Conservation (phyloP, 2,797 vertebrate species). For the Kryptolebias ocellatus region DNA sequence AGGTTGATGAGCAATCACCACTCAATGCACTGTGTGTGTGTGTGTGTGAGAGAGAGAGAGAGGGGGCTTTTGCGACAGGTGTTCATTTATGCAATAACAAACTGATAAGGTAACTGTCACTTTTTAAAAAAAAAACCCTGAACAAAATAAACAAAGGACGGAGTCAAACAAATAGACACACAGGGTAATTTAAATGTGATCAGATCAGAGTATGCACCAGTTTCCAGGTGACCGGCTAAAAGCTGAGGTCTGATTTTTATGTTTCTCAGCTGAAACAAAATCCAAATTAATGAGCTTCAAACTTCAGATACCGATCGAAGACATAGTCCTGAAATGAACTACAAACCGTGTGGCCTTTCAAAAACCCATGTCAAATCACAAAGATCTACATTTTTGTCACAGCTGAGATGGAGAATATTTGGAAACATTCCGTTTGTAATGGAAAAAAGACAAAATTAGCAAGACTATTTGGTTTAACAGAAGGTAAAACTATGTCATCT, state of each 20-base stretch:
- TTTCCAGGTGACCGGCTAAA: not conserved
- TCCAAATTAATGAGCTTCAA: not conserved
- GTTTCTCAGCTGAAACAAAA: not conserved
- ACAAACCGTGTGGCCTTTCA: too few relatives aligned
- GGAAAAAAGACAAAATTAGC: too few relatives aligned
- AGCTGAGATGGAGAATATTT: not conserved
- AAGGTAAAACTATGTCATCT: not conserved
- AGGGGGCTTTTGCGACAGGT: constrained; percentile 28
- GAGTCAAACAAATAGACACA: not conserved
- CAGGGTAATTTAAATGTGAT: not conserved
- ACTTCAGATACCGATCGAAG: not conserved
- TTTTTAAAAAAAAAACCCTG: not conserved
- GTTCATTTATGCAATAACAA: constrained; percentile 8
- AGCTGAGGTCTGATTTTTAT: not conserved
- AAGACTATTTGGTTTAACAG: not conserved
- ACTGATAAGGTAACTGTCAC: not conserved
- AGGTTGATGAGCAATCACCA: constrained; percentile 55
- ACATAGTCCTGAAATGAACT: not conserved
- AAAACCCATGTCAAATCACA: not conserved
- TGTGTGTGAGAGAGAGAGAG: too few relatives aligned
- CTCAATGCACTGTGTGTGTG: constrained; percentile 18
- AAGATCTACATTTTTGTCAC: not conserved
- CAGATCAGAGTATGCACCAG: too few relatives aligned
- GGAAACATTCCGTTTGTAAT: not conserved
- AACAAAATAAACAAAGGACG: not conserved